Percentiles rank a stretch among this genome's conserved stretches.
Evolutionary conservation across 2,888 invertebrate genomes (phyloP).

Genomic region (Cephus pygmeus): DNA sequence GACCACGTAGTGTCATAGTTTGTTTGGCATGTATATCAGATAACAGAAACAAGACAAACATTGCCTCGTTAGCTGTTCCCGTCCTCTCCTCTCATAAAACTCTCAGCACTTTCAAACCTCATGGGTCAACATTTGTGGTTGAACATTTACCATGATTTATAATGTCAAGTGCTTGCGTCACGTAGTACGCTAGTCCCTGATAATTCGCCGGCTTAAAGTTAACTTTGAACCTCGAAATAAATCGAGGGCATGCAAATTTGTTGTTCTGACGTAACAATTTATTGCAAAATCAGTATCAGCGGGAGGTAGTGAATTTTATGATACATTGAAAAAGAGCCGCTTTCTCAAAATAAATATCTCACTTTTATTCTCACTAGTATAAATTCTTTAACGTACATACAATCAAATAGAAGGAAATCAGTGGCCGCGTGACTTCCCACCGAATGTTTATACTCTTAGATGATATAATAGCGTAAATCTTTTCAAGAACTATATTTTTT

Average conservation of each 20-base stretch:
- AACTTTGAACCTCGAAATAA: neutral
- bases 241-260: neutral
- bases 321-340: neutral
- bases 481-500: neutral
- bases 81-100: neutral
- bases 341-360: neutral
- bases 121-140: constrained; percentile 16
- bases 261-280: neutral
- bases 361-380: neutral
- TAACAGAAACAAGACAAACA: constrained; percentile 21
- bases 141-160: constrained; percentile 13
- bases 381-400: neutral
- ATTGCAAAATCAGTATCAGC: neutral
- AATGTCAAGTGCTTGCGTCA: constrained; percentile 11
- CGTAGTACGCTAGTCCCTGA: constrained; percentile 5
- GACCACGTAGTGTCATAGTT: constrained; percentile 8
- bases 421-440: neutral
- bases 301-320: neutral
- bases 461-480: neutral
- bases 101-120: constrained; percentile 16
- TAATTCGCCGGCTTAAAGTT: neutral
- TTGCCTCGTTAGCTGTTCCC: constrained; percentile 18
- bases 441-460: neutral
- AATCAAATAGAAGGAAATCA: neutral
- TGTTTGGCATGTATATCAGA: constrained; percentile 24